Evolutionary conservation across 2,888 invertebrate species (phyloP), one percentile per base, ranked within the genome.

Genomic region (Ypsolopha scabrella): DNA sequence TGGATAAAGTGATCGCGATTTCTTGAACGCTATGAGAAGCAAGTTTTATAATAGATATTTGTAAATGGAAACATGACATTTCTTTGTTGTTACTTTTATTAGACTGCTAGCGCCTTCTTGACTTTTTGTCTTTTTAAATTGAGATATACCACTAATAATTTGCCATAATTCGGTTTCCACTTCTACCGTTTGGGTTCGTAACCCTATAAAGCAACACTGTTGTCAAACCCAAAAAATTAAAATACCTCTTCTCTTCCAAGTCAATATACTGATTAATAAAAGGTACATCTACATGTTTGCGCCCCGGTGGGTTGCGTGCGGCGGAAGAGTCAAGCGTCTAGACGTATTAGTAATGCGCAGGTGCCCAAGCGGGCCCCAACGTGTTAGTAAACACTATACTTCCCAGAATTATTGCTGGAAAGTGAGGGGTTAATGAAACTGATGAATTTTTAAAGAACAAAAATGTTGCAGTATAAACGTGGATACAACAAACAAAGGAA

Each of bases 261-360:
- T 43, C 24, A 8, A 7, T 13, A 9, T 43, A 14, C 8, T 13
- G 43, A 43, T 43, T 7, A 13, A 43, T 43, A 2, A 14, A 9
- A 41, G 6, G 13, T 13, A 24, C 13, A 9, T 11, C 43, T n/a
- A 24, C 9, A 13, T 13, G 43, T 14, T 43, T 43, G 24, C 14
- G 14, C 43, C 7, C 8, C 14, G 24, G 43, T 14, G 8, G 35
- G 11, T 48, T 39, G 24, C 48, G 13, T 48, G 48, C 48, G 46
- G 8, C 33, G n/a, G 39, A 39, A 39, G 48, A 6, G 14, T 6
- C 24, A 9, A n/a, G 7, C 34, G 46, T 49, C 49, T 49, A 49
- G 49, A 49, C 49, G 24, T 39, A 49, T 49, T 49, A 49, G 49
- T 49, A 13, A 48, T 48, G 47, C 47, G 37, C 47, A 36, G 14